Evolutionary conservation across 1,140 invertebrate species (phyloP).

Genomic region (Orchestia grillus): DNA sequence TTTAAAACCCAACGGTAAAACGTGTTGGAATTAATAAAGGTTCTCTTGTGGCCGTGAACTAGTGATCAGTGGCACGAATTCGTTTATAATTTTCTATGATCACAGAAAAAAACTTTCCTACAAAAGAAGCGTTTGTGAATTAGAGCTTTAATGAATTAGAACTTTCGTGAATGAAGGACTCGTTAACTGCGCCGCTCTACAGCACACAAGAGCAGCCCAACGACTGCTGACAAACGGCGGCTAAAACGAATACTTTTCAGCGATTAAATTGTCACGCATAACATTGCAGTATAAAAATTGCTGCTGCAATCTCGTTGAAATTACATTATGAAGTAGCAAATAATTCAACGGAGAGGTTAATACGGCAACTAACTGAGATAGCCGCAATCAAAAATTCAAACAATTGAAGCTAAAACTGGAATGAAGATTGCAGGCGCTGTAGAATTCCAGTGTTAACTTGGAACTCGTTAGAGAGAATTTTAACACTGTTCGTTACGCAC

Average conservation of each 20-base stretch:
- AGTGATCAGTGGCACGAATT: too few species aligned
- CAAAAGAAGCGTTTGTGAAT: too few species aligned
- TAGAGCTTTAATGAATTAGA: too few species aligned
- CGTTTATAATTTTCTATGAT: too few species aligned
- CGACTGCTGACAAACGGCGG: background rate
- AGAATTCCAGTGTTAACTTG: background rate
- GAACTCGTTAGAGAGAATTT: background rate
- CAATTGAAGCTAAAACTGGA: background rate
- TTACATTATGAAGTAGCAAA: background rate
- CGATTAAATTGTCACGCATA: background rate
- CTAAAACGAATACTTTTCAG: background rate
- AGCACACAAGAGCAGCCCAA: background rate
- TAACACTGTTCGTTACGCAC: too few species aligned
- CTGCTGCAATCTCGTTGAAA: background rate
- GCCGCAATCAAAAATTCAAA: background rate
- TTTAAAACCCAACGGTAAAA: too few species aligned
- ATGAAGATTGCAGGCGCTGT: background rate
- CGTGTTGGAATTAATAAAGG: too few species aligned
- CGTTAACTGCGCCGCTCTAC: too few species aligned
- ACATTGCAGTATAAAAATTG: background rate
- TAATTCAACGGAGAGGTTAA: background rate
- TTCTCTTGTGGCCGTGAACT: too few species aligned
- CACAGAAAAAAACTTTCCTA: too few species aligned
- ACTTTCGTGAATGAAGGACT: too few species aligned
- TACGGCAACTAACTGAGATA: background rate